A percentile compares a stretch with the other conserved stretches of the same genome.
These are phyloP conservation scores for Ophiodon elongatus DNA, from an alignment of 2,113 vertebrate genomes.

Conservation along the genomic window DNA sequence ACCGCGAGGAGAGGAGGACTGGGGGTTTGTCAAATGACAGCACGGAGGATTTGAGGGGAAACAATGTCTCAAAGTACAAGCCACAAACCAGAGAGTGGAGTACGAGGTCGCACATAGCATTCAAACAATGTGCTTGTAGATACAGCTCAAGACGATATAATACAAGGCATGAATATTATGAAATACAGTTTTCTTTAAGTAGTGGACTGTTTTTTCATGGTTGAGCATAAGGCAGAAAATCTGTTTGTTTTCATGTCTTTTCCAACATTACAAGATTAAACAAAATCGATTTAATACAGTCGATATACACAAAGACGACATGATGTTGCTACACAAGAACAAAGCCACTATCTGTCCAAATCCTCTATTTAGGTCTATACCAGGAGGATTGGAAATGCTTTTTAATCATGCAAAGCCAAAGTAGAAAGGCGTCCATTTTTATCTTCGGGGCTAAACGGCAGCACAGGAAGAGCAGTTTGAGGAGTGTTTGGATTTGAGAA, in stretches of 20 bases:
- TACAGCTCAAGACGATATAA: not conserved
- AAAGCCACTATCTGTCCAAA: not conserved
- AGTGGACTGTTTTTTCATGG: not conserved
- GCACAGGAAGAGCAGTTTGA: not conserved
- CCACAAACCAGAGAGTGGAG: not conserved
- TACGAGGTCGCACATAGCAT: conserved; percentile 1
- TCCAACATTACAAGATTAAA: not conserved
- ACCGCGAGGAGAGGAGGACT: not conserved
- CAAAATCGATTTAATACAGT: not conserved
- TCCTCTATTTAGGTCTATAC: not conserved
- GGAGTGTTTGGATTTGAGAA: conserved; percentile 50
- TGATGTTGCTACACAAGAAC: not conserved
- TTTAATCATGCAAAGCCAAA: not conserved
- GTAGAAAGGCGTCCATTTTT: conserved; percentile 6
- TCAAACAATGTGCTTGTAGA: not conserved
- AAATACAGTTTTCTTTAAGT: not conserved
- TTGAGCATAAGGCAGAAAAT: not conserved
- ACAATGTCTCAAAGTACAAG: conserved; percentile 2
- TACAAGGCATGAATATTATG: not conserved
- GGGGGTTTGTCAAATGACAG: conserved; percentile 6
- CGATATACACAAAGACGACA: too few species aligned
- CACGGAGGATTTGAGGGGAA: not conserved
- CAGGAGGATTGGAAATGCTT: not conserved
- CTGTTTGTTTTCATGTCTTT: not conserved
- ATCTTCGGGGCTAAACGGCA: not conserved